Percentiles rank a stretch among this genome's conserved stretches.
Evolutionary conservation across 2,888 invertebrate genomes (phyloP).

Genomic region (Cheilosia vernalis): DNA sequence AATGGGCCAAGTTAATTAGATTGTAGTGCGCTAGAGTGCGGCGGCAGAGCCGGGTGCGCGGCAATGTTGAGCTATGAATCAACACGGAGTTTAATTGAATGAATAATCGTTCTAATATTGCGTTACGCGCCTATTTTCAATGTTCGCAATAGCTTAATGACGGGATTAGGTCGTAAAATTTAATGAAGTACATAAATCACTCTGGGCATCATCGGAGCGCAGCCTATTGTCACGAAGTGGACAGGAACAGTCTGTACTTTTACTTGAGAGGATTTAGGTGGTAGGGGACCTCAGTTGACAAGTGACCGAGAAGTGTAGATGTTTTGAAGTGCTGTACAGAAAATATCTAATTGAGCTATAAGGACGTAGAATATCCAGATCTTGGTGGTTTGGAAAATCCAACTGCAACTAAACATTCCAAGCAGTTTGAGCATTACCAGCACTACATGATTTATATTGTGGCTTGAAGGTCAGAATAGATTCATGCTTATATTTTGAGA

Average conservation of each 20-base stretch:
- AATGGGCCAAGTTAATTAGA: conserved; percentile 65
- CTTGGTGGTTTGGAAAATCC: too few relatives aligned
- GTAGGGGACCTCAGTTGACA: too few relatives aligned
- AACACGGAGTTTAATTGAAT: conserved; percentile 40
- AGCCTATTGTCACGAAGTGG: not conserved
- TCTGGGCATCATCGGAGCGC: not conserved
- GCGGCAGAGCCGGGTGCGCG: not conserved
- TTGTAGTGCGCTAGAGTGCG: conserved; percentile 21
- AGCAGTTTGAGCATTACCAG: too few relatives aligned
- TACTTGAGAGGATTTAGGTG: too few relatives aligned
- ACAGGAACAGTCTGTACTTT: not conserved
- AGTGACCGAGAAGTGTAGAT: too few relatives aligned
- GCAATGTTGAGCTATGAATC: conserved; percentile 1
- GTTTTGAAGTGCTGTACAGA: too few relatives aligned
- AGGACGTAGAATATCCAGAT: too few relatives aligned
- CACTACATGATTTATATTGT: too few relatives aligned
- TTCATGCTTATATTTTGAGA: too few relatives aligned
- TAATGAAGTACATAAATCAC: conserved; percentile 22
- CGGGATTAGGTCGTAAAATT: not conserved
- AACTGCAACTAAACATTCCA: too few relatives aligned
- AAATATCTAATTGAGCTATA: too few relatives aligned
- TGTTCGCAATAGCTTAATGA: conserved; percentile 7
- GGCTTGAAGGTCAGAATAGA: too few relatives aligned
- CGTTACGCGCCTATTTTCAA: conserved; percentile 5
- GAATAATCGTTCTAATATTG: conserved; percentile 28